Conservation (phyloP, 2,888 invertebrate genomes). For the Norana najaformis region DNA sequence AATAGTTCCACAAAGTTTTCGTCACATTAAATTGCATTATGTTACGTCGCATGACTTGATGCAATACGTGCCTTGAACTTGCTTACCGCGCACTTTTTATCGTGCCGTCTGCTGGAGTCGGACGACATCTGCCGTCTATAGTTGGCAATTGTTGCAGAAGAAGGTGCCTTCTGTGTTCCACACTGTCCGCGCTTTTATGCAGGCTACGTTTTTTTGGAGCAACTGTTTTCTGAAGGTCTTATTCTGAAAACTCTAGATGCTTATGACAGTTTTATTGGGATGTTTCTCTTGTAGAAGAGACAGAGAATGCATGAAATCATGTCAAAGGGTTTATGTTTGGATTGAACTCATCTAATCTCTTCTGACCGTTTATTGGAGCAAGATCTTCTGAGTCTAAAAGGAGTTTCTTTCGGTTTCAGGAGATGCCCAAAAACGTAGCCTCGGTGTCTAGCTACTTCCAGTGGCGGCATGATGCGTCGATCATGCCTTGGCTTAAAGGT, state of each 20-base stretch:
- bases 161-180: not conserved
- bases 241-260: not conserved
- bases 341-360: not conserved
- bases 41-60: not conserved
- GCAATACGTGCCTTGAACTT: conserved; percentile 4
- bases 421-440: not conserved
- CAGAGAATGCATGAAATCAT: too few species aligned
- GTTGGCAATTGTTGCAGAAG: not conserved
- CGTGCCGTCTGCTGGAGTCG: not conserved
- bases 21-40: not conserved
- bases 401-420: not conserved
- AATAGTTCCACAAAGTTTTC: not conserved
- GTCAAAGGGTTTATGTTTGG: not conserved
- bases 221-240: not conserved
- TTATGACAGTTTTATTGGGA: too few species aligned
- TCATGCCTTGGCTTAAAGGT: too few species aligned
- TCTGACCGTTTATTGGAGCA: not conserved
- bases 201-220: not conserved
- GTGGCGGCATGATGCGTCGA: not conserved
- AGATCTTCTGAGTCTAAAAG: not conserved
- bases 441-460: not conserved
- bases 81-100: not conserved
- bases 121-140: not conserved
- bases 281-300: not conserved
- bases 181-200: not conserved